Evolutionary conservation across 2,113 vertebrate genomes (phyloP).

Genomic region (Oriolus oriolus): DNA sequence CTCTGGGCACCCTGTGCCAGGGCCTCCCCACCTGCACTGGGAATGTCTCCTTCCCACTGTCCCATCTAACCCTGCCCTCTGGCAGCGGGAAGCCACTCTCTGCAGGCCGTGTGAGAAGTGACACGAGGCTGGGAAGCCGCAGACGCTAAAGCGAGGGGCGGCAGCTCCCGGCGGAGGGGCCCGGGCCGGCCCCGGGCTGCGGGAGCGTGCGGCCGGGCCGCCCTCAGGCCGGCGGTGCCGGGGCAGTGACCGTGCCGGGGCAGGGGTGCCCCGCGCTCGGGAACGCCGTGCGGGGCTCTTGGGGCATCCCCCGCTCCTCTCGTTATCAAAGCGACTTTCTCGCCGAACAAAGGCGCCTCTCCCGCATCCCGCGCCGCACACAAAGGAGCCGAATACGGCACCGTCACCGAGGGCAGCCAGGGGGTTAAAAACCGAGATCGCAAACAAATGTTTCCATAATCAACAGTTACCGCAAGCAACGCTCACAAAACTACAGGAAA

Average conservation of each 20-base stretch:
- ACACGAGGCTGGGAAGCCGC: neutral
- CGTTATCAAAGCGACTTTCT: neutral
- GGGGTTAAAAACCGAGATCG: neutral
- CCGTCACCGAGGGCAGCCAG: neutral
- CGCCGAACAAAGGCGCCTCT: slow-evolving; percentile 31
- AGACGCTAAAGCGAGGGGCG: neutral
- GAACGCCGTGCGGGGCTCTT: too few species aligned
- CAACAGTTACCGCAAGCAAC: neutral
- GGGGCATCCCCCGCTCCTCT: too few species aligned
- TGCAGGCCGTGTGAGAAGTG: too few species aligned
- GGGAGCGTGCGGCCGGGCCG: too few species aligned
- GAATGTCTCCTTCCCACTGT: accelerated
- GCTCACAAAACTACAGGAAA: neutral
- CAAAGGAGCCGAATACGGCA: neutral
- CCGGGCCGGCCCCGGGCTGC: too few species aligned
- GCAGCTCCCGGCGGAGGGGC: neutral
- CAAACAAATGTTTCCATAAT: neutral
- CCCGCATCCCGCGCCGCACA: slow-evolving; percentile 1
- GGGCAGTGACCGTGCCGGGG: too few species aligned
- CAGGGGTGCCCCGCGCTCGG: too few species aligned
- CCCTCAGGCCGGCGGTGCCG: too few species aligned
- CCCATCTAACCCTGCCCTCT: accelerated
- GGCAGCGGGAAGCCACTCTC: neutral
- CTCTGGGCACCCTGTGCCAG: neutral
- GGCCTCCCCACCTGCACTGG: accelerated